phyloP scores from a whole-genome alignment of 2,113 vertebrate species.

The Mobula hypostoma region DNA sequence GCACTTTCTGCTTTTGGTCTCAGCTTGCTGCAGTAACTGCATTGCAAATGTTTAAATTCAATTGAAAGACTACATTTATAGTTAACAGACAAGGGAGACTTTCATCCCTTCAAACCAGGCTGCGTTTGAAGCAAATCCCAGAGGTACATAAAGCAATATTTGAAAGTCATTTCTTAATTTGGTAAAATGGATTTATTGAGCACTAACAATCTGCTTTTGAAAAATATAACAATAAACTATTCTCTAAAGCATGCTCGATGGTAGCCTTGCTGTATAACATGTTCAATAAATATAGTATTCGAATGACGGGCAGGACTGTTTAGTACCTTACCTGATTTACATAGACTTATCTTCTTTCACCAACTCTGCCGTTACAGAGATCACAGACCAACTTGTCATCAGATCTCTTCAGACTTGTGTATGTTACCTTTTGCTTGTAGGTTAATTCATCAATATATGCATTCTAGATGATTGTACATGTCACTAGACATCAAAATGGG shows the following conservation, averaged over 20 bases:
- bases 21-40: neutral
- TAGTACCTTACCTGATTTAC: neutral
- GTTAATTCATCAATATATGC: neutral
- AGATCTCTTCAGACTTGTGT: slow-evolving; percentile 47
- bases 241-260: neutral
- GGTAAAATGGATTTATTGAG: neutral
- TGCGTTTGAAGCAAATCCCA: slow-evolving; percentile 7
- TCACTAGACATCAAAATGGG: neutral
- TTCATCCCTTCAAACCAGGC: slow-evolving; percentile 7
- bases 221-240: slow-evolving; percentile 16
- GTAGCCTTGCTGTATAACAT: neutral
- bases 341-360: slow-evolving; percentile 52
- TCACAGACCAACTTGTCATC: slow-evolving; percentile 64
- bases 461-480: neutral
- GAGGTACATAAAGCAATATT: slow-evolving; percentile 12
- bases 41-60: neutral
- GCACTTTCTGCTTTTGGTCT: neutral
- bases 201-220: slow-evolving; percentile 16
- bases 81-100: slow-evolving; percentile 1
- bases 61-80: slow-evolving; percentile 16
- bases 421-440: neutral
- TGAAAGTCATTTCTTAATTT: slow-evolving; percentile 11
- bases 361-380: slow-evolving; percentile 71
- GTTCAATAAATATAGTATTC: neutral
- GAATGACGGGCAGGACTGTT: neutral